phyloP scores from a whole-genome alignment of 2,113 vertebrate genomes.

The Vombatus ursinus region DNA sequence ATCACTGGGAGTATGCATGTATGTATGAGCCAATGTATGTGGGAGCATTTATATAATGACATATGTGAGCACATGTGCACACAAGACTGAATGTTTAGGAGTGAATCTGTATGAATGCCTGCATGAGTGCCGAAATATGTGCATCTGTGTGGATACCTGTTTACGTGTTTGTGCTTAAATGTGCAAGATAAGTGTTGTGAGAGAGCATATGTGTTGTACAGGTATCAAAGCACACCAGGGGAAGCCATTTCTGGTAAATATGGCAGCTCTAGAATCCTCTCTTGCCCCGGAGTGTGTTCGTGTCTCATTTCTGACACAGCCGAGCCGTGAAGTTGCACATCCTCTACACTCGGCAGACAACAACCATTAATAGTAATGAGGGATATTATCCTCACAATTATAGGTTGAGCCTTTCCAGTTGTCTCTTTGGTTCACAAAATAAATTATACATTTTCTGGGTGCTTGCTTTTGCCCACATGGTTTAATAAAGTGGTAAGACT shows the following conservation, averaged over 20 bases:
- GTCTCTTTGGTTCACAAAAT: constrained; percentile 66
- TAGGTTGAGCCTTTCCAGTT: constrained; percentile 65
- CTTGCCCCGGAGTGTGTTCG: constrained; percentile 46
- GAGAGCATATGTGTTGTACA: neutral
- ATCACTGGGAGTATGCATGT: too few species aligned
- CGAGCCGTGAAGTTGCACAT: constrained; percentile 55
- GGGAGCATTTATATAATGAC: neutral
- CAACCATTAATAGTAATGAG: constrained; percentile 61
- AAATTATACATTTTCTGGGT: constrained; percentile 60
- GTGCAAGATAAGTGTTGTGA: neutral
- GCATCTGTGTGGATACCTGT: too few species aligned
- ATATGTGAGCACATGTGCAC: neutral
- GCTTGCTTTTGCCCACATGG: constrained; percentile 41
- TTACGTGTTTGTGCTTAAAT: neutral
- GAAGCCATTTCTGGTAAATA: constrained; percentile 56
- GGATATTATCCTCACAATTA: constrained; percentile 69
- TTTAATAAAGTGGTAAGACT: constrained; percentile 38
- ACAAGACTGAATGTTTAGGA: neutral
- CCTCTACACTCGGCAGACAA: constrained; percentile 51
- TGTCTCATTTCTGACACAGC: constrained; percentile 67
- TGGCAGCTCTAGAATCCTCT: constrained; percentile 13
- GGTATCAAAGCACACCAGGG: constrained; percentile 12
- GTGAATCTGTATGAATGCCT: neutral
- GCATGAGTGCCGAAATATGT: neutral
- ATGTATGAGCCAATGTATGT: neutral